Evolutionary conservation across 1,140 invertebrate species (phyloP), one percentile per base, ranked within the genome.

Genomic region (Euwallacea similis): DNA sequence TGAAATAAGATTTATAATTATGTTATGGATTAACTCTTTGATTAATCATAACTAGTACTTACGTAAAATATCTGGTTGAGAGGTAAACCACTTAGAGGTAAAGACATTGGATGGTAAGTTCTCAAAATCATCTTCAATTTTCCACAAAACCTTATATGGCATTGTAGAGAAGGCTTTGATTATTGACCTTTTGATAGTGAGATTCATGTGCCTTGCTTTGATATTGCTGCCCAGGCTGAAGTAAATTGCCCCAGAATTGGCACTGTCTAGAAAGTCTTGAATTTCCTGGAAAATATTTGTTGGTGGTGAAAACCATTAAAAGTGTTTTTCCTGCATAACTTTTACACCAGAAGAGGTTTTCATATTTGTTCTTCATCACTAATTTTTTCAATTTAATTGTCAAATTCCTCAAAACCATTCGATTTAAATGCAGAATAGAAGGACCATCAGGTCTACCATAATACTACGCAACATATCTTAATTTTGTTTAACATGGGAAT

Each of bases 221-320:
- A 88, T 82, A 81, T 87, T 88, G 0, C 75, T 76, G 71, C 87
- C 87, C 42, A 88, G 75, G 74, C 85, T 87, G 50, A 88, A 86
- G 73, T 83, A 88, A n/a, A 89, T 83, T 42, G 84, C 86, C 2
- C 87, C 87, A 68, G 86, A 71, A 11, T 71, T 77, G 2, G 85
- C 82, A 0, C 75, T 77, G 54, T 85, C 83, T 53, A 86, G 62
- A 60, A 83, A 83, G 41, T 76, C 68, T 75, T 83, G 75, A 46
- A 85, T 73, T 50, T 85, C 82, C 84, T 86, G 41, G 6, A 73
- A n/a, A 50, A 50, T 54, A 6, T n/a, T n/a, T n/a, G 44, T 46
- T 46, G 11, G 7, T 46, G n/a, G n/a, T n/a, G n/a, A n/a, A n/a
- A n/a, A n/a, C n/a, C n/a, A n/a, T n/a, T n/a, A n/a, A n/a, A n/a